phyloP scores from a whole-genome alignment of 2,888 invertebrate genomes.

The Rambutsinella grinnellia region DNA sequence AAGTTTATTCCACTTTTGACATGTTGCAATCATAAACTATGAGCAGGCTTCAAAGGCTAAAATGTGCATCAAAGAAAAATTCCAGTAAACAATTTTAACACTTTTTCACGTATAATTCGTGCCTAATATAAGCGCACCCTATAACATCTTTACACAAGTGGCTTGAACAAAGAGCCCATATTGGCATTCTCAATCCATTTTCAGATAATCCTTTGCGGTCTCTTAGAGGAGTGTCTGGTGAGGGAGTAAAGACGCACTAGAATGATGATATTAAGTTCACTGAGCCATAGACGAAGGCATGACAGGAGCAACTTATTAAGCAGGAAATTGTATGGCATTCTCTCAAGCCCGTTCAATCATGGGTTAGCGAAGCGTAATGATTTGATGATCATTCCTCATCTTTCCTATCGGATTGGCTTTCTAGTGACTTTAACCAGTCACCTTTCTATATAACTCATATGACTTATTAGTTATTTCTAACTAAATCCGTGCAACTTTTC shows the following conservation, averaged over 20 bases:
- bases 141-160: no score
- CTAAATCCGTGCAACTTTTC: not conserved
- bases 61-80: no score
- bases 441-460: not conserved
- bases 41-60: no score
- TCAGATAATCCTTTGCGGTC: no score
- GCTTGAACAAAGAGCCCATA: no score
- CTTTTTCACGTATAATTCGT: no score
- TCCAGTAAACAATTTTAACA: no score
- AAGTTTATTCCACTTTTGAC: no score
- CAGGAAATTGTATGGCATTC: slow-evolving; percentile 48
- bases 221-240: no score
- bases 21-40: no score
- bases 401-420: slow-evolving; percentile 18
- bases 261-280: slow-evolving; percentile 18
- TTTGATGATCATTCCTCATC: slow-evolving; percentile 43
- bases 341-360: slow-evolving; percentile 49
- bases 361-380: slow-evolving; percentile 42
- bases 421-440: slow-evolving; percentile 3
- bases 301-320: slow-evolving; percentile 40
- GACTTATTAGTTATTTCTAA: not conserved
- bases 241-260: not conserved
- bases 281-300: slow-evolving; percentile 6
- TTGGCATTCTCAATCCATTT: no score
- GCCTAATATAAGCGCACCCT: no score